Evolutionary conservation across 2,113 vertebrate species (phyloP).

Genomic region (Syngnathus typhle): DNA sequence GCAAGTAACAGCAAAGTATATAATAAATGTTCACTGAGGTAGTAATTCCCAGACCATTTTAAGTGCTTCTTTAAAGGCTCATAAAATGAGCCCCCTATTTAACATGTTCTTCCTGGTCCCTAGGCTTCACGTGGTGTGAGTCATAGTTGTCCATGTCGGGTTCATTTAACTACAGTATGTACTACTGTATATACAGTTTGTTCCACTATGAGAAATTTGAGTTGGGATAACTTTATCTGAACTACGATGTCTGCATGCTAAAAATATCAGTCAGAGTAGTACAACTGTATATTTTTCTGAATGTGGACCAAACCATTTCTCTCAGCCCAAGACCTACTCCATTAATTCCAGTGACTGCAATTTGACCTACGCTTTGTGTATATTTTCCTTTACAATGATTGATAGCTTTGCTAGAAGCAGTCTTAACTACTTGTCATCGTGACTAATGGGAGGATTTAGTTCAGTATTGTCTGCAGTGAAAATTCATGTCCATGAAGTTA

Average conservation of each 20-base stretch:
- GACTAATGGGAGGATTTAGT: not conserved
- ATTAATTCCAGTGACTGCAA: conserved; percentile 7
- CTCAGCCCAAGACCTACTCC: not conserved
- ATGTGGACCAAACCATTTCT: not conserved
- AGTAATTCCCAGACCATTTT: not conserved
- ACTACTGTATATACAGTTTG: not conserved
- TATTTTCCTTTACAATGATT: not conserved
- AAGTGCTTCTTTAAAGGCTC: not conserved
- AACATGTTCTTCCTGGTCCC: not conserved
- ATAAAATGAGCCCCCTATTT: not conserved
- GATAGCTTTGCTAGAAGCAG: not conserved
- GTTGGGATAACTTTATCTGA: not conserved
- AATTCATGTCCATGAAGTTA: not conserved
- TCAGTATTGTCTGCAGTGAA: not conserved
- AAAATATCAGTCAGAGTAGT: not conserved
- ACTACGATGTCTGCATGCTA: not conserved
- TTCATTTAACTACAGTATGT: not conserved
- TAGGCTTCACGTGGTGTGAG: not conserved
- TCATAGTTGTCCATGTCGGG: not conserved
- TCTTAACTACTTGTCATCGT: conserved; percentile 8
- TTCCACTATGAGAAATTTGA: not conserved
- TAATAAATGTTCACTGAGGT: not conserved
- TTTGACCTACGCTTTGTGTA: conserved; percentile 7
- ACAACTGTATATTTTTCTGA: not conserved
- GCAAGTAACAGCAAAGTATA: no score